Evolutionary conservation across 2,888 invertebrate species (phyloP).

Genomic region (Antheraea yamamai): DNA sequence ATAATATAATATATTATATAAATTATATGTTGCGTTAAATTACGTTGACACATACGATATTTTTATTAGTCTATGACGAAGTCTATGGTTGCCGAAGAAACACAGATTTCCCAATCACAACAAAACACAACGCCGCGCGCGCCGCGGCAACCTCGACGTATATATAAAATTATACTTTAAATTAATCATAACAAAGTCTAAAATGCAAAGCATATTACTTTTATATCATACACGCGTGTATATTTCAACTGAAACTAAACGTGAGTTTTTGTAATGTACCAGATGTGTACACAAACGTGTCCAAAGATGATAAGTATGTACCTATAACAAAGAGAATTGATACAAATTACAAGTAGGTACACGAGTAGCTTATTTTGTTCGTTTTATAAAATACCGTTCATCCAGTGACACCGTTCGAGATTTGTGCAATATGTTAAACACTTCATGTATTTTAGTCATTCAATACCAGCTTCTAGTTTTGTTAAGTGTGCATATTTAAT

Average conservation of each 20-base stretch:
- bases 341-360: neutral
- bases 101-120: slow-evolving; percentile 27
- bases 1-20: no score
- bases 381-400: neutral
- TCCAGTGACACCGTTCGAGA: neutral
- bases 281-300: slow-evolving; percentile 9
- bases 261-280: slow-evolving; percentile 27
- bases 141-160: neutral
- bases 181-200: neutral
- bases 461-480: neutral
- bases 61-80: slow-evolving; percentile 39
- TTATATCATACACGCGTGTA: slow-evolving; percentile 43
- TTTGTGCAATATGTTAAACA: neutral
- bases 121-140: slow-evolving; percentile 3
- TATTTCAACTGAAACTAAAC: slow-evolving; percentile 50
- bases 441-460: neutral
- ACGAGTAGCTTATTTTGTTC: neutral
- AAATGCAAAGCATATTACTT: slow-evolving; percentile 7
- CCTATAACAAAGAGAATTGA: neutral
- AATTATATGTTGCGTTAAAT: neutral
- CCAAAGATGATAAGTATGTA: slow-evolving; percentile 1
- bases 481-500: neutral
- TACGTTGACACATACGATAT: slow-evolving; percentile 13
- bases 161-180: slow-evolving; percentile 11
- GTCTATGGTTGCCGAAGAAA: slow-evolving; percentile 35